Evolutionary conservation across 2,888 invertebrate species (phyloP).

Genomic region (Griposia aprilina): DNA sequence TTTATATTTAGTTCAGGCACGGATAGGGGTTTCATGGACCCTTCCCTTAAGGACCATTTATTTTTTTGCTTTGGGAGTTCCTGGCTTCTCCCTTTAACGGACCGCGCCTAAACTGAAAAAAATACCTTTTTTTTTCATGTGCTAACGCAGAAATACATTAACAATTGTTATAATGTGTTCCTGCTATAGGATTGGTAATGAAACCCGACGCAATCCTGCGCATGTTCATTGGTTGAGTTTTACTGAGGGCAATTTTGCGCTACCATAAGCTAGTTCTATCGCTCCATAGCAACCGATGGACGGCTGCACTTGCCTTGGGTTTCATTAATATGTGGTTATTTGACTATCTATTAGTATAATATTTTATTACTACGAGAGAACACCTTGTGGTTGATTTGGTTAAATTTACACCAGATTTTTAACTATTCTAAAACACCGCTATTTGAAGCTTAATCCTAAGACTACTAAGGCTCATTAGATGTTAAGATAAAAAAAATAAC

Average conservation of each 20-base stretch:
- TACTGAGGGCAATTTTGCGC: not conserved
- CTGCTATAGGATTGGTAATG: constrained; percentile 4
- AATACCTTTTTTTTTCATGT: not conserved
- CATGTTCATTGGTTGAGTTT: not conserved
- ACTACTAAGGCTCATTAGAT: not conserved
- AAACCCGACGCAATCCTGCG: constrained; percentile 1
- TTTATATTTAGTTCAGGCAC: constrained; percentile 37
- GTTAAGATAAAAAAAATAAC: constrained; percentile 4
- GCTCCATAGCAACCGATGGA: constrained; percentile 5
- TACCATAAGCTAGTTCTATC: not conserved
- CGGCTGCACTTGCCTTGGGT: not conserved
- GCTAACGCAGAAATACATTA: constrained; percentile 38
- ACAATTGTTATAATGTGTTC: constrained; percentile 37
- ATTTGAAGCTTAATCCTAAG: not conserved
- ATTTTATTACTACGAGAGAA: not conserved
- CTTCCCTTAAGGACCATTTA: not conserved
- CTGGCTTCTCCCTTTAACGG: constrained; percentile 35
- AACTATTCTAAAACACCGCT: not conserved
- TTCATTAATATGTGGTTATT: constrained; percentile 20
- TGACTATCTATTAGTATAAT: not conserved
- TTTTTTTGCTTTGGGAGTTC: constrained; percentile 20
- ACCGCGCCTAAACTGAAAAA: constrained; percentile 41
- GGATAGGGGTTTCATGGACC: constrained; percentile 3
- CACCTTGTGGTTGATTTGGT: not conserved
- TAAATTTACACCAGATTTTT: not conserved